phyloP scores from a whole-genome alignment of 2,888 invertebrate species.

The Apotomis capreana region DNA sequence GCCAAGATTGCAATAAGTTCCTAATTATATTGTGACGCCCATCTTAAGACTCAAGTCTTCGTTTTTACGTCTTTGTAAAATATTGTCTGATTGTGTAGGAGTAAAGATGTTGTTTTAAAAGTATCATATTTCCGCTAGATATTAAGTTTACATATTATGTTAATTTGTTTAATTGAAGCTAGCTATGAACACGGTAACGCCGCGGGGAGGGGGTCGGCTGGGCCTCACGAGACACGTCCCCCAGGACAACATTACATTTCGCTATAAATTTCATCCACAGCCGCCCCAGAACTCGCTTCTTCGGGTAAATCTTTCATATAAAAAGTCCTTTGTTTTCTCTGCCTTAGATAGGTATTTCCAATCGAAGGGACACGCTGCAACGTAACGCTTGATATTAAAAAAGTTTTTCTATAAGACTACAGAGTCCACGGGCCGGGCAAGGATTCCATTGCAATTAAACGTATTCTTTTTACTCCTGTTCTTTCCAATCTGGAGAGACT shows the following conservation, averaged over 20 bases:
- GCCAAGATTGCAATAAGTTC: slow-evolving; percentile 14
- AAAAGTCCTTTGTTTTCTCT: slow-evolving; percentile 71
- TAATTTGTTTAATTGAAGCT: slow-evolving; percentile 59
- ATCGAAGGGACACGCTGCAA: slow-evolving; percentile 67
- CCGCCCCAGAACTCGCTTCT: slow-evolving; percentile 63
- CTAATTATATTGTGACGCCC: slow-evolving; percentile 15
- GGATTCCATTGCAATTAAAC: slow-evolving; percentile 66
- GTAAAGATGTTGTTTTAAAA: neutral
- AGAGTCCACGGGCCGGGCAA: slow-evolving; percentile 55
- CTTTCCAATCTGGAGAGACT: slow-evolving; percentile 32
- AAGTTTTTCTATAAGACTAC: slow-evolving; percentile 73
- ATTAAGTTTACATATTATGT: slow-evolving; percentile 7
- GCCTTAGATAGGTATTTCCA: slow-evolving; percentile 71
- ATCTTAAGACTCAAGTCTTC: neutral
- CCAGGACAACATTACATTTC: slow-evolving; percentile 66
- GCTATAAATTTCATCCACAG: slow-evolving; percentile 69
- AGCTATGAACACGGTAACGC: slow-evolving; percentile 12
- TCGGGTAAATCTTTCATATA: slow-evolving; percentile 66
- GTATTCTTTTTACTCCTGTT: slow-evolving; percentile 49
- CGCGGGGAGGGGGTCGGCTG: slow-evolving; percentile 52
- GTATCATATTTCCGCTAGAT: neutral
- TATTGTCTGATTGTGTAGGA: too few species aligned
- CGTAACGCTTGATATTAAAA: slow-evolving; percentile 78
- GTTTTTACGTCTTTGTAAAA: neutral
- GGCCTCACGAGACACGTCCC: slow-evolving; percentile 57